Evolutionary conservation across 2,888 invertebrate species (phyloP).

Genomic region (Lymantria dispar): DNA sequence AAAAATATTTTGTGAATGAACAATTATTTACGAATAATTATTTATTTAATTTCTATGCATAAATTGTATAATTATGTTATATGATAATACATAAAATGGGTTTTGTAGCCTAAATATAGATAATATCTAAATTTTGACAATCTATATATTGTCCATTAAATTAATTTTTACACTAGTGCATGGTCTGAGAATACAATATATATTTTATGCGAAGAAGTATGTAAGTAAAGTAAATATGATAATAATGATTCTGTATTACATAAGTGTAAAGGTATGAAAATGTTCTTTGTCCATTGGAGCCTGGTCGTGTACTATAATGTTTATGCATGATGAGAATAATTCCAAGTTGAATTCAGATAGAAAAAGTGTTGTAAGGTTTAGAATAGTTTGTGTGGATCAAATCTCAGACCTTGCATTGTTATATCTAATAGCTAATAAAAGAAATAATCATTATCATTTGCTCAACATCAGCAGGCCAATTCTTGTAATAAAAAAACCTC

Average conservation of each 20-base stretch:
- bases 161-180: neutral
- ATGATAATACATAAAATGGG: neutral
- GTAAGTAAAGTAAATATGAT: neutral
- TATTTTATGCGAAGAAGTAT: neutral
- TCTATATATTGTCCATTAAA: neutral
- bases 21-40: too few species aligned
- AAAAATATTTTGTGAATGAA: conserved; percentile 10
- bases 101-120: neutral
- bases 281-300: conserved; percentile 1
- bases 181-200: neutral
- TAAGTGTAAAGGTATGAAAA: neutral
- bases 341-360: neutral
- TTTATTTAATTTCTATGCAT: neutral
- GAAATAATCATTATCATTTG: neutral
- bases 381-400: neutral
- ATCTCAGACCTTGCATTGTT: neutral
- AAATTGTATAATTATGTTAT: neutral
- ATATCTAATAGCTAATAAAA: neutral
- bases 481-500: neutral
- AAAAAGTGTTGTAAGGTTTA: neutral
- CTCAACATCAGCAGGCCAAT: neutral
- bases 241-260: neutral
- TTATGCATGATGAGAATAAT: neutral
- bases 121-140: neutral
- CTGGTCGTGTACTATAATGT: conserved; percentile 3